Evolutionary conservation across 1,140 invertebrate species (phyloP).

Genomic region (Drusus annulatus): DNA sequence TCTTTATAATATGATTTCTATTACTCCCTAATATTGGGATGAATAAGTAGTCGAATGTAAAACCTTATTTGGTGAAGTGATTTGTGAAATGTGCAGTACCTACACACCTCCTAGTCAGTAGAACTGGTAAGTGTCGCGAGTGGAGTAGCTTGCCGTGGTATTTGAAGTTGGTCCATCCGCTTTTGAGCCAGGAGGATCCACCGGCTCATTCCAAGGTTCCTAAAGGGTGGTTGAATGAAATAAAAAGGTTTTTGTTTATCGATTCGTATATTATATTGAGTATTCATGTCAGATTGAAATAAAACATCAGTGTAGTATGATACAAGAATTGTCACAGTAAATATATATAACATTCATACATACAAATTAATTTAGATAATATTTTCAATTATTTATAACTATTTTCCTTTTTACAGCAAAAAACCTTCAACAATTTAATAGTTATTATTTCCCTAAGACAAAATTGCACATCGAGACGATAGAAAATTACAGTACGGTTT

Average conservation of each 20-base stretch:
- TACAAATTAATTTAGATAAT: conserved; percentile 5
- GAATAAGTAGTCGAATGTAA: too few relatives aligned
- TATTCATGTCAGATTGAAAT: conserved; percentile 57
- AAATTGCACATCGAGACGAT: conserved; percentile 58
- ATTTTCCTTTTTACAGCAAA: conserved; percentile 19
- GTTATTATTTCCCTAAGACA: conserved; percentile 50
- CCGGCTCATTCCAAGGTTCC: too few relatives aligned
- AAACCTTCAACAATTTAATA: conserved; percentile 25
- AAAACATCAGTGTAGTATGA: too few relatives aligned
- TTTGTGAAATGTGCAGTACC: too few relatives aligned
- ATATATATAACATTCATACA: conserved; percentile 22
- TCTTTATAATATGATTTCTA: too few relatives aligned
- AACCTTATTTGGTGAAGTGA: too few relatives aligned
- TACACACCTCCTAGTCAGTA: too few relatives aligned
- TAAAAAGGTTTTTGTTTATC: conserved; percentile 14
- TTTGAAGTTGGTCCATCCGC: too few relatives aligned
- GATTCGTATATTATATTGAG: conserved; percentile 54
- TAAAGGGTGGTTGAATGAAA: background rate
- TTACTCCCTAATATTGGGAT: too few relatives aligned
- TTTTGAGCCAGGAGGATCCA: too few relatives aligned
- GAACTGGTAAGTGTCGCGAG: too few relatives aligned
- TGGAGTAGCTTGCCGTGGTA: too few relatives aligned
- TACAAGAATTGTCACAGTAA: conserved; percentile 35
- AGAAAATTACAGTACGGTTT: conserved; percentile 42
- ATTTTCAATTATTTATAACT: background rate